These are phyloP conservation scores for Herpetotheres cachinnans DNA, from an alignment of 2,113 vertebrate species.

Conservation along the genomic window DNA sequence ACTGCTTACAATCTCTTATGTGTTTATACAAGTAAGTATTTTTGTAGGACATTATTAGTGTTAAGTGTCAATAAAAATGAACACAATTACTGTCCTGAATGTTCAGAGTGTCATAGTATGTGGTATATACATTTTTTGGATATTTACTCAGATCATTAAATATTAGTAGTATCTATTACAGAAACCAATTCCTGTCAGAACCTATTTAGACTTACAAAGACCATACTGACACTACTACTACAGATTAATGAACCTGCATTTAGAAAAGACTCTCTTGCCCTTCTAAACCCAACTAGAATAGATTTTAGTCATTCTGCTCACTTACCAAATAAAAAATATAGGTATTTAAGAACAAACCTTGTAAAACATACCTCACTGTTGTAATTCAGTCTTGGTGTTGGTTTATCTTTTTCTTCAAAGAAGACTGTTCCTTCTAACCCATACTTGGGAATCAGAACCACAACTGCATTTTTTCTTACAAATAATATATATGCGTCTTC, in stretches of 20 bases:
- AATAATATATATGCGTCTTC: slow-evolving; percentile 94
- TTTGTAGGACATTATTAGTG: background rate
- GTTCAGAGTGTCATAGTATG: background rate
- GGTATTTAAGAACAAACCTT: background rate
- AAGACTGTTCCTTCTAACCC: slow-evolving; percentile 96
- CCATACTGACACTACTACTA: background rate
- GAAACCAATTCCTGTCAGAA: background rate
- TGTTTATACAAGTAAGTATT: background rate
- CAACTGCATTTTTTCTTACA: slow-evolving; percentile 95
- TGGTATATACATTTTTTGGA: background rate
- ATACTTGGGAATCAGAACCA: slow-evolving; percentile 95
- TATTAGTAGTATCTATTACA: background rate
- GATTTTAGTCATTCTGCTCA: background rate
- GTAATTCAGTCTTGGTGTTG: slow-evolving; percentile 78
- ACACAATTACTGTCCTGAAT: background rate
- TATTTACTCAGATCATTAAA: background rate
- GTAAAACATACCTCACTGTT: slow-evolving; percentile 82
- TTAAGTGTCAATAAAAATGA: background rate
- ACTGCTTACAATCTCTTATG: background rate
- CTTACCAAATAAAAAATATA: background rate
- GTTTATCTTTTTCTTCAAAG: slow-evolving; percentile 89
- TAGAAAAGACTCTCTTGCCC: background rate
- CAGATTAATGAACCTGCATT: background rate
- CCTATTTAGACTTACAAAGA: background rate
- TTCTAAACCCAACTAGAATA: background rate